These are phyloP conservation scores for Rhopalosiphum nymphaeae DNA, from an alignment of 2,888 invertebrate species.

Conservation along the genomic window DNA sequence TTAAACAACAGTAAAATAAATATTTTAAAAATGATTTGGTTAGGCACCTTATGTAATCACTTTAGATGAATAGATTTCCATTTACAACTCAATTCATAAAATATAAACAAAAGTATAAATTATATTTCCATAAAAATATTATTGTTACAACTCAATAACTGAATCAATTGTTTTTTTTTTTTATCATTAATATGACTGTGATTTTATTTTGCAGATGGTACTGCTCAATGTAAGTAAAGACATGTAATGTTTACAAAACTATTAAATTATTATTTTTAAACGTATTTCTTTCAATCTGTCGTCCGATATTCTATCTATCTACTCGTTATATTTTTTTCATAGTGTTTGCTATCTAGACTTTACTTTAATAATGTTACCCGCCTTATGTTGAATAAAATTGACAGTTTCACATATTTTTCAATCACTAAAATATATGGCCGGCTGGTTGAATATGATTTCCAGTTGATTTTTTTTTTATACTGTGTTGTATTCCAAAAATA, in stretches of 20 bases:
- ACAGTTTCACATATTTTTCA: not conserved
- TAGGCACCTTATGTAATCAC: not conserved
- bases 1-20: not conserved
- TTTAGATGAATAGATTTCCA: not conserved
- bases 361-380: not conserved
- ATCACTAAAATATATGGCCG: not conserved
- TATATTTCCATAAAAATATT: not conserved
- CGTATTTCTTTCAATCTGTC: slow-evolving; percentile 39
- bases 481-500: not conserved
- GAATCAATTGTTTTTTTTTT: slow-evolving; percentile 34
- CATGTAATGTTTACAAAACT: slow-evolving; percentile 64
- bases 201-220: slow-evolving; percentile 67
- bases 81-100: not conserved
- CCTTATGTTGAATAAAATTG: not conserved
- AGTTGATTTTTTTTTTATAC: not conserved
- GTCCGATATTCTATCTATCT: slow-evolving; percentile 13
- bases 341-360: slow-evolving; percentile 4
- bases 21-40: not conserved
- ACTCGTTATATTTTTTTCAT: slow-evolving; percentile 1
- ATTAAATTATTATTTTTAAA: slow-evolving; percentile 42
- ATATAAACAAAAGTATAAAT: not conserved
- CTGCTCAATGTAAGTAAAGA: slow-evolving; percentile 67
- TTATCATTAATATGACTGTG: slow-evolving; percentile 60
- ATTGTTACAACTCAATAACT: not conserved
- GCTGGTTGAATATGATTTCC: not conserved